Conservation (phyloP, 2,888 invertebrate species). For the Norana najaformis region DNA sequence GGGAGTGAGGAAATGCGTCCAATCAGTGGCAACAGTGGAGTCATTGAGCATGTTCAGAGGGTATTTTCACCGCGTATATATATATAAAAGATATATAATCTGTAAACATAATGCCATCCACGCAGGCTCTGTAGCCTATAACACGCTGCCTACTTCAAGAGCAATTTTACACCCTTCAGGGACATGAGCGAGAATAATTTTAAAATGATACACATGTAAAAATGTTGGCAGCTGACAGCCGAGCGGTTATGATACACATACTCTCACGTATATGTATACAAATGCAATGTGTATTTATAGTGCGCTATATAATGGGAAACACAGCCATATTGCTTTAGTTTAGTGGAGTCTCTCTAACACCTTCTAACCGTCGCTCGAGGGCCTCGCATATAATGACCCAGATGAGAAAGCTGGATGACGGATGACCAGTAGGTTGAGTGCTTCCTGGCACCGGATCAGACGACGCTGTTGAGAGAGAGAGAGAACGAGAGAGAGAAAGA, state of each 20-base stretch:
- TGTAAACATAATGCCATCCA: not conserved
- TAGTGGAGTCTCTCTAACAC: not conserved
- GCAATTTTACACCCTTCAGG: not conserved
- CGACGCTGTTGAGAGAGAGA: not conserved
- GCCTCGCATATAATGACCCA: not conserved
- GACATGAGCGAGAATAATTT: not conserved
- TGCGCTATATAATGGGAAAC: not conserved
- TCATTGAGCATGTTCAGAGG: no score
- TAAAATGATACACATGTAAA: not conserved
- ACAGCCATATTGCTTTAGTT: not conserved
- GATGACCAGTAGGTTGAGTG: not conserved
- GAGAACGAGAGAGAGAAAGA: not conserved
- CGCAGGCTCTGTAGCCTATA: not conserved
- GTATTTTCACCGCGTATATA: no score
- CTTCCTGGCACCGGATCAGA: not conserved
- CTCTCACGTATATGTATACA: not conserved
- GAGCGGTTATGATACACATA: not conserved
- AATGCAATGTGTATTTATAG: not conserved
- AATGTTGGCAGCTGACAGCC: not conserved
- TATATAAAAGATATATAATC: no score
- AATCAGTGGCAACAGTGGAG: no score
- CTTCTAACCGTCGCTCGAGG: not conserved
- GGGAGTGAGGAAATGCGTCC: no score
- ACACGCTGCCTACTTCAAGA: not conserved
- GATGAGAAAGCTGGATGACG: not conserved